Percentiles rank a stretch among this genome's conserved stretches.
Conservation (phyloP, 2,888 invertebrate species). For the Melanargia galathea region DNA sequence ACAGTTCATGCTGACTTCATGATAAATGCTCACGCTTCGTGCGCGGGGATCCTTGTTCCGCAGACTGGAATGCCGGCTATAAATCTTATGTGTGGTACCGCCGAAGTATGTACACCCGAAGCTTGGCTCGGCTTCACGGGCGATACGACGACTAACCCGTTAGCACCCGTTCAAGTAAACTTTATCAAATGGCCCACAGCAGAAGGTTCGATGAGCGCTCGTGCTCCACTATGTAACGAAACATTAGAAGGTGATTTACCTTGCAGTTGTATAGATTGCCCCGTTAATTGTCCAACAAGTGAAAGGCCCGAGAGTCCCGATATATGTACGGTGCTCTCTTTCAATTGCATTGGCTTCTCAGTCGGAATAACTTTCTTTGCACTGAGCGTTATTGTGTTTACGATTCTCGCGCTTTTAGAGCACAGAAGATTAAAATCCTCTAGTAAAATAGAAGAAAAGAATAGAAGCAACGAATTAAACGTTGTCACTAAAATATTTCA, state of each 20-base stretch:
- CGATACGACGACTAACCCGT: conserved; percentile 68
- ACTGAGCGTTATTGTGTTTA: conserved; percentile 61
- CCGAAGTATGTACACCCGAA: conserved; percentile 83
- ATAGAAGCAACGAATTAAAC: conserved; percentile 44
- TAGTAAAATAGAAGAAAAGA: conserved; percentile 30
- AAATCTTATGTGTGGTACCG: conserved; percentile 89
- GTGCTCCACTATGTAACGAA: conserved; percentile 82
- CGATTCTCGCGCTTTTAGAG: conserved; percentile 52
- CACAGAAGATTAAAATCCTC: conserved; percentile 39
- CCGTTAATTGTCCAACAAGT: conserved; percentile 81
- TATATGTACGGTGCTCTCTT: conserved; percentile 80
- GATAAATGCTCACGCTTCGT: conserved; percentile 87
- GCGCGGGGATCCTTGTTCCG: conserved; percentile 89
- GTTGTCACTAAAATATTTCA: conserved; percentile 56
- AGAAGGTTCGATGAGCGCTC: conserved; percentile 68
- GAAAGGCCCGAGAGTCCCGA: conserved; percentile 66
- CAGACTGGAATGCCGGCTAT: conserved; percentile 88
- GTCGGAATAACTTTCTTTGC: conserved; percentile 81
- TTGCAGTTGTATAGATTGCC: conserved; percentile 91
- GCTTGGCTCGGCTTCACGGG: conserved; percentile 87
- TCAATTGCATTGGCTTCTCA: conserved; percentile 85
- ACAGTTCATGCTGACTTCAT: conserved; percentile 84
- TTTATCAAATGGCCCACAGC: conserved; percentile 72
- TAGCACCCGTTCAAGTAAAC: conserved; percentile 85
- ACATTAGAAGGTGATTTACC: conserved; percentile 78